Evolutionary conservation across 2,113 vertebrate species (phyloP), one percentile per base, ranked within the genome.

Genomic region (Hemiprocne comata): DNA sequence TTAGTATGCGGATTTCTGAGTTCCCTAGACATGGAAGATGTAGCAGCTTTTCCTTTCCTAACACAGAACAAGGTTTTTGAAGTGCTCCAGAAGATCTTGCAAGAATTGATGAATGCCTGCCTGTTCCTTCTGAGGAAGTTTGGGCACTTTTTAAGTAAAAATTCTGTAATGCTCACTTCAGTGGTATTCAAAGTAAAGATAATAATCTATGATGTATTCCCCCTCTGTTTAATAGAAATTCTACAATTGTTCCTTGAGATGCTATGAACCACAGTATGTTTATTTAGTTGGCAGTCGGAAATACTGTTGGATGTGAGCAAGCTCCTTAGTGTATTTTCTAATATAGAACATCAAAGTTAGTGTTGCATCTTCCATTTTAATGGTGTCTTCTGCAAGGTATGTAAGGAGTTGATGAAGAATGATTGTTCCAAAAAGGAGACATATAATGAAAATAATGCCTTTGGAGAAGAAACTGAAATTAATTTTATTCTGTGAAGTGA

Each of bases 281-380:
- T 42, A 10, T 84, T 87, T 31, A 70, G 50, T 19, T 66, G 36
- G 13, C 23, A 60, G 9, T 53, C 33, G 65, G 46, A 73, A 75
- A 9, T 71, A 11, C 29, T 26, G 6, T 34, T 85, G 40, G 4
- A 25, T 44, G 10, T 17, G 57, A 36, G 42, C 10, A n/a, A 66
- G 51, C 34, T 73, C 14, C 10, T 5, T 46, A 7, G 15, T 0
- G 0, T 58, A 2, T 74, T 58, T 81, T 19, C 14, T 81, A 1
- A 23, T 46, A 8, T 71, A 54, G 34, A 73, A 58, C 21, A 18
- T 40, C 3, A 1, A 38, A 73, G 24, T 34, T 51, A 13, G 7
- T 57, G 19, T 44, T 81, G 40, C 21, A 25, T 11, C 26, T 51
- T 84, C 12, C 74, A 1, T 65, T 88, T 55, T 21, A 36, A 44